Evolutionary conservation across 2,888 invertebrate species (phyloP).

Genomic region (Pterostichus madidus): DNA sequence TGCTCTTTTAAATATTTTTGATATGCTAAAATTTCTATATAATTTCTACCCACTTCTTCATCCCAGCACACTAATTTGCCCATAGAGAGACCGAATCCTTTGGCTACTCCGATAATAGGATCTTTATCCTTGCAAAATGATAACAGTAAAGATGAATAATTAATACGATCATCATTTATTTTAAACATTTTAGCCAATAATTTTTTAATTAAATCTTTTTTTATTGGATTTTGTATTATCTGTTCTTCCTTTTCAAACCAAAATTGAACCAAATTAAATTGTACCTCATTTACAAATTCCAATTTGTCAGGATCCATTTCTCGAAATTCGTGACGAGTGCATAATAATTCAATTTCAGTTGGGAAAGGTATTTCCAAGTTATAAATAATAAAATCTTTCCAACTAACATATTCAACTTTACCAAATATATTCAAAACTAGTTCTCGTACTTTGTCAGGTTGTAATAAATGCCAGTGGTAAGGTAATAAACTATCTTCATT

Average conservation of each 20-base stretch:
- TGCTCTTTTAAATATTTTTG: constrained; percentile 52
- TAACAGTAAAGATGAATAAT: constrained; percentile 82
- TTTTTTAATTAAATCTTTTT: constrained; percentile 77
- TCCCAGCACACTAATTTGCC: constrained; percentile 80
- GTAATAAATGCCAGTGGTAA: constrained; percentile 74
- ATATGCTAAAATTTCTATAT: constrained; percentile 73
- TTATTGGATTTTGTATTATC: background rate
- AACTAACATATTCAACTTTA: constrained; percentile 80
- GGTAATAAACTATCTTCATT: constrained; percentile 72
- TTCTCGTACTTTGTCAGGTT: constrained; percentile 71
- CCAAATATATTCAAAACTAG: constrained; percentile 79
- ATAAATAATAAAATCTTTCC: constrained; percentile 84
- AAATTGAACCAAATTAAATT: constrained; percentile 73
- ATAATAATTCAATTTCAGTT: constrained; percentile 79
- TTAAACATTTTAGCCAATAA: constrained; percentile 81
- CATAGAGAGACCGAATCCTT: constrained; percentile 80
- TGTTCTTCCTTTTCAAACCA: constrained; percentile 76
- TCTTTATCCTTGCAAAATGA: constrained; percentile 82
- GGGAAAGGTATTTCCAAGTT: constrained; percentile 81
- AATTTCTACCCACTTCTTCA: constrained; percentile 78
- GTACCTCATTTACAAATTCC: constrained; percentile 75
- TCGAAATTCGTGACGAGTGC: constrained; percentile 77
- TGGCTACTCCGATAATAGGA: constrained; percentile 80
- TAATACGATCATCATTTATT: constrained; percentile 77
- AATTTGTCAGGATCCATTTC: constrained; percentile 76